phyloP scores from a whole-genome alignment of 1,140 invertebrate species.

The Papilio machaon region DNA sequence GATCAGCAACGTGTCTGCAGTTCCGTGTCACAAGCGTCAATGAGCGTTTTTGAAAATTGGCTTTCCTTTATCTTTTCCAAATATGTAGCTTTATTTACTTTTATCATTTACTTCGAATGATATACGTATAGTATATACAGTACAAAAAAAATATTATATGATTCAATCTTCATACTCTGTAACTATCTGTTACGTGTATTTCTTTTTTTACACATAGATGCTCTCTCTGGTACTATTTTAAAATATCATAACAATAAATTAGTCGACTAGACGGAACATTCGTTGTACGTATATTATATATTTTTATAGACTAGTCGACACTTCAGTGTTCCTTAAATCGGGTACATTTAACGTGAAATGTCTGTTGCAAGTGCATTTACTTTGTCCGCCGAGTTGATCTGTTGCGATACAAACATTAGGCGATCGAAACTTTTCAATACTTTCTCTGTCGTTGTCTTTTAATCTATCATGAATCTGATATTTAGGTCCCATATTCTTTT shows the following conservation, averaged over 20 bases:
- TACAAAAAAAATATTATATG: neutral
- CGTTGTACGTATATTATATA: conserved; percentile 58
- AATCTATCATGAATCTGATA: conserved; percentile 58
- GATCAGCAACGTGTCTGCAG: neutral
- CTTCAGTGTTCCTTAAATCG: conserved; percentile 67
- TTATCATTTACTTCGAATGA: too few relatives aligned
- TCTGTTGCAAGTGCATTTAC: conserved; percentile 75
- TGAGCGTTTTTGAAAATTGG: too few relatives aligned
- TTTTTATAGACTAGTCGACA: conserved; percentile 70
- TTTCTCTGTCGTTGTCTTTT: conserved; percentile 54
- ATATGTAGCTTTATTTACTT: neutral
- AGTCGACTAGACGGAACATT: conserved; percentile 67
- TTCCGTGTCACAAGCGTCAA: neutral
- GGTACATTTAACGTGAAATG: conserved; percentile 77
- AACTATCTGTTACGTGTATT: neutral
- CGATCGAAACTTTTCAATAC: conserved; percentile 66
- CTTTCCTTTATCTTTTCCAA: neutral
- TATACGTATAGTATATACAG: neutral
- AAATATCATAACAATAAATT: conserved; percentile 50
- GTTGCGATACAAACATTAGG: conserved; percentile 76
- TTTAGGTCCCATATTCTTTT: conserved; percentile 51
- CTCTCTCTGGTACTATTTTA: conserved; percentile 30
- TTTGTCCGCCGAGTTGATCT: conserved; percentile 63
- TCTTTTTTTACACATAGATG: neutral
- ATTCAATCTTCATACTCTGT: neutral